phyloP scores from a whole-genome alignment of 2,797 vertebrate species.

The Coregonus ussuriensis region DNA sequence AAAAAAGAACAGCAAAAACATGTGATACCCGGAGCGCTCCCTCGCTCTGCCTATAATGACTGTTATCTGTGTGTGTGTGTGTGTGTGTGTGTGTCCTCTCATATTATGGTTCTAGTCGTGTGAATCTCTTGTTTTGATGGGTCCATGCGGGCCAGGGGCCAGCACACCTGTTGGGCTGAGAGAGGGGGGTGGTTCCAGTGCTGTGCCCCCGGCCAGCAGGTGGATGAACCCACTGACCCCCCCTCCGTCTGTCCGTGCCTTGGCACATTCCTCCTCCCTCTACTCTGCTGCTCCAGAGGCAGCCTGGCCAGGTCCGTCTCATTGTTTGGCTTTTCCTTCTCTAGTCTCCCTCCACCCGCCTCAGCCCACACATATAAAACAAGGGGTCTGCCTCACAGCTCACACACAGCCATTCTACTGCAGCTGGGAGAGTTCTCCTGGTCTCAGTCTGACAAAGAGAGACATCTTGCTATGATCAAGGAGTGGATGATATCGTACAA shows the following conservation, averaged over 20 bases:
- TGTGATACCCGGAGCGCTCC: not conserved
- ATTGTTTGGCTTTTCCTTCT: slow-evolving; percentile 38
- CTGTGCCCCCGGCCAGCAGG: slow-evolving; percentile 62
- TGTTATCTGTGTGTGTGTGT: too few relatives aligned
- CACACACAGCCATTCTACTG: not conserved
- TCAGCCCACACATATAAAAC: not conserved
- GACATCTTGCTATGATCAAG: not conserved
- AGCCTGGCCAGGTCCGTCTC: not conserved
- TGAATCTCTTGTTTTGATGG: slow-evolving; percentile 48
- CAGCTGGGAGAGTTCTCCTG: not conserved
- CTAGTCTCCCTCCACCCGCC: slow-evolving; percentile 2
- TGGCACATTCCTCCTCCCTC: slow-evolving; percentile 23
- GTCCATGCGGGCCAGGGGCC: not conserved
- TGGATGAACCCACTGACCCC: slow-evolving; percentile 66
- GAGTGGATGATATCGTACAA: not conserved
- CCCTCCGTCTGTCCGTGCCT: slow-evolving; percentile 8
- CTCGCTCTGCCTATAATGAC: slow-evolving; percentile 32
- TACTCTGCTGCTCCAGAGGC: not conserved
- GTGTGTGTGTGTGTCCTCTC: too few relatives aligned
- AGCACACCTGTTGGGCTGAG: slow-evolving; percentile 64
- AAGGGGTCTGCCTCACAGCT: not conserved
- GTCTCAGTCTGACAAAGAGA: not conserved
- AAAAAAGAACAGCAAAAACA: slow-evolving; percentile 16
- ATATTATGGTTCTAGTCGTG: too few relatives aligned
- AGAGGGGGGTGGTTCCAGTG: slow-evolving; percentile 18